Base-by-base conservation (phyloP, 2,797 vertebrate species). In the Myoxocephalus aenaeus region DNA sequence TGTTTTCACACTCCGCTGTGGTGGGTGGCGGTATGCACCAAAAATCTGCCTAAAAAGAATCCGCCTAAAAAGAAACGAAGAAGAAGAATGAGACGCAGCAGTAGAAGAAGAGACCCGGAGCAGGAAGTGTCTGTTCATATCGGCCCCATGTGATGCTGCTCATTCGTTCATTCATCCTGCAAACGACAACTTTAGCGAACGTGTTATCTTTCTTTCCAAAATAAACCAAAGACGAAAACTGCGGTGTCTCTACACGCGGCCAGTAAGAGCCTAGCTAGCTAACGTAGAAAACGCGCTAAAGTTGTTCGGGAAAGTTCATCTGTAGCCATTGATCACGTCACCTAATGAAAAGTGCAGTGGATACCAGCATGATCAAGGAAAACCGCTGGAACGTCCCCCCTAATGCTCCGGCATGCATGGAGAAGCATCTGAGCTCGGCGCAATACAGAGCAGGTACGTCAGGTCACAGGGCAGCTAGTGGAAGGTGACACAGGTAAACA, bases 361-460 rank as follows among this genome's bases (percentile, higher is more conserved):
- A 91, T 54, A 80, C 84, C 1, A 93, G 32, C 36, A 95, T 96
- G 95, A 89, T 94, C 6, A 95, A 95, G 83, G 95, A 96, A 40
- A 95, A 94, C 79, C 86, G 95, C 3, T 98, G 98, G 97, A 96
- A 95, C 80, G 96, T 97, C 5, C 96, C 97, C 0, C 96, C 97
- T 1, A 97, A 96, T 80, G 97, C 97, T 0, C 98, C 98, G 2
- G 97, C 97, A 0, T 98, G 97, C 84, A 99, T 99, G 97, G 98
- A 99, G 89, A 95, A 93, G 73, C 96, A 99, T 65, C 90, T 99
- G 86, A 96, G 97, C 64, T 86, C 96, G 15, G 95, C 91, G 34
- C 95, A 95, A 0, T 99, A 98, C 93, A 94, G 97, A 85, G 85
- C 94, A 89, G 98, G 88, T 90, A 13, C 1, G 53, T 54, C 6